phyloP scores from a whole-genome alignment of 2,888 invertebrate species.

The Tortrix viridana region DNA sequence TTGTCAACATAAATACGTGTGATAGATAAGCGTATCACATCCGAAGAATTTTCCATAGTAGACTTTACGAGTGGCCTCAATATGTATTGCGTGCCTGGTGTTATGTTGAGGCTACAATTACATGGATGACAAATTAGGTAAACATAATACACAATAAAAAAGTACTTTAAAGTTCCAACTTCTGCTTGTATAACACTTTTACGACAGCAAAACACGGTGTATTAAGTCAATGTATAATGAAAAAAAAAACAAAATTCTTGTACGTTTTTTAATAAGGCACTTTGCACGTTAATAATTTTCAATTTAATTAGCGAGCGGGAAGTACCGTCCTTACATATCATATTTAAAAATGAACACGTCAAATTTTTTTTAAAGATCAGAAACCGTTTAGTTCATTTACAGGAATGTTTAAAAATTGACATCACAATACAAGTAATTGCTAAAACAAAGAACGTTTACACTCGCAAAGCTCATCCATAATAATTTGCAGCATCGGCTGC shows the following conservation, averaged over 20 bases:
- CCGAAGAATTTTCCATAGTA: conserved; percentile 49
- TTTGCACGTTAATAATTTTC: conserved; percentile 4
- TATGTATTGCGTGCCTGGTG: not conserved
- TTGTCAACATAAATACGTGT: conserved; percentile 41
- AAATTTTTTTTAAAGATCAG: not conserved
- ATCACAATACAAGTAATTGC: conserved; percentile 11
- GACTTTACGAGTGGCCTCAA: not conserved
- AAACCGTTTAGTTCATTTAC: not conserved
- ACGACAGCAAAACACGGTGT: no score
- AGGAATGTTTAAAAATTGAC: conserved; percentile 9
- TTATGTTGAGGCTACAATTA: no score
- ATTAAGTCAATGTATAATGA: no score
- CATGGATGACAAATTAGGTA: no score
- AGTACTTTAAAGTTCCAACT: no score
- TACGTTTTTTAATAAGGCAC: conserved; percentile 23
- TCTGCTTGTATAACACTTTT: no score
- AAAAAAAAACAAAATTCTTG: not conserved
- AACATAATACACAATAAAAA: no score
- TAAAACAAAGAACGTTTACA: not conserved
- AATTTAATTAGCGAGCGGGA: not conserved
- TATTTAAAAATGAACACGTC: not conserved
- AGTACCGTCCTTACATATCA: not conserved
- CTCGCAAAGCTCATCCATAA: not conserved
- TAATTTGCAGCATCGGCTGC: conserved; percentile 2
- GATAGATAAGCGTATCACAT: conserved; percentile 44